Evolutionary conservation across 2,113 vertebrate species (phyloP).

Genomic region (Nycticebus coucang): DNA sequence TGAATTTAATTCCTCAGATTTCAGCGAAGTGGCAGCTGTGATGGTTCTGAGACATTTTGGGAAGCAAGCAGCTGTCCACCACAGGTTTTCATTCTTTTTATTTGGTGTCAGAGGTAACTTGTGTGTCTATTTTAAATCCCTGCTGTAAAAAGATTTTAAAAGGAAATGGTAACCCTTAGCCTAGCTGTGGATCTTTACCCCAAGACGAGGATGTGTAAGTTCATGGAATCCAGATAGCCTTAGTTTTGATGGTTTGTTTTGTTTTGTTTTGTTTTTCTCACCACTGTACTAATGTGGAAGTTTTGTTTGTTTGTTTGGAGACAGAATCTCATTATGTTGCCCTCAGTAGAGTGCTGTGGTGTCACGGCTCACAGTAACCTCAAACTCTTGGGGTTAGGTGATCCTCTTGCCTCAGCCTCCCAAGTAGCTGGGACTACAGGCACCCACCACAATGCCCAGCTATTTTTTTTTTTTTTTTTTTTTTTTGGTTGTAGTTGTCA

Average conservation of each 20-base stretch:
- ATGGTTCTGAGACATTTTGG: background rate
- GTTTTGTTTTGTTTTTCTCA: background rate
- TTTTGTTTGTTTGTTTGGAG: background rate
- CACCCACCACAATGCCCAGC: too few species aligned
- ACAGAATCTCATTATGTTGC: background rate
- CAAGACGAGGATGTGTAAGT: background rate
- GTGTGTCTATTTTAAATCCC: background rate
- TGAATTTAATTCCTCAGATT: constrained; percentile 37
- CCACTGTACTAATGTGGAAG: too few species aligned
- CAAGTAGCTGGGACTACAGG: too few species aligned
- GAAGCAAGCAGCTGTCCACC: constrained; percentile 36
- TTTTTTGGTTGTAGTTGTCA: too few species aligned
- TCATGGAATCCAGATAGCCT: background rate
- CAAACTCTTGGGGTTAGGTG: too few species aligned
- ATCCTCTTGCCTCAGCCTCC: too few species aligned
- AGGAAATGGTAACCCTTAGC: background rate
- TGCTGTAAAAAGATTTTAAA: constrained; percentile 21
- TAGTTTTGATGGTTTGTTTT: background rate
- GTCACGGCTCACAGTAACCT: too few species aligned
- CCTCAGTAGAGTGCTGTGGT: background rate
- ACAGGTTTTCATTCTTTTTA: constrained; percentile 39
- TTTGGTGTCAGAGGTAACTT: background rate
- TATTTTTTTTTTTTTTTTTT: too few species aligned
- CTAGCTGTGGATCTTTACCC: background rate
- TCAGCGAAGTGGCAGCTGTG: background rate